Conservation (phyloP, 2,797 vertebrate species). For the Cuniculus paca region DNA sequence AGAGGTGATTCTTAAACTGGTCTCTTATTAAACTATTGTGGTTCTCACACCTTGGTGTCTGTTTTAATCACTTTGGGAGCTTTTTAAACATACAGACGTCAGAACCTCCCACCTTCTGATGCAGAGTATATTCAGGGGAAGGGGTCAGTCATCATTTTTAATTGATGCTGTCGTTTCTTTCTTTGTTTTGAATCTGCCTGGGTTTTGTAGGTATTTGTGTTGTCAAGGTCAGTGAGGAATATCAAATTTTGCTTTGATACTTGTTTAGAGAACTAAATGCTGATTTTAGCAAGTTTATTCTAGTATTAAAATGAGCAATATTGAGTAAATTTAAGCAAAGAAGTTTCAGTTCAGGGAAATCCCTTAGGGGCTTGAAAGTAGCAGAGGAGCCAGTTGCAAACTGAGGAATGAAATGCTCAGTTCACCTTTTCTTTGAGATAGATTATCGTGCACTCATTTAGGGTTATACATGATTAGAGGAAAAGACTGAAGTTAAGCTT, state of each 20-base stretch:
- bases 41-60: neutral
- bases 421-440: neutral
- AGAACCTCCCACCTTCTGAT: neutral
- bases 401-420: neutral
- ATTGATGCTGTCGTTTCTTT: neutral
- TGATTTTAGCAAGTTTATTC: neutral
- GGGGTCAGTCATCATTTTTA: neutral
- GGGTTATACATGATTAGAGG: neutral
- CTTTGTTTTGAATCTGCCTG: neutral
- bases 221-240: neutral
- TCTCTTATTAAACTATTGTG: neutral
- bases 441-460: neutral
- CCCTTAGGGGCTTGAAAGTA: neutral
- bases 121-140: neutral
- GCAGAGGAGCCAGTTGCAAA: neutral
- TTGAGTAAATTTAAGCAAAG: neutral
- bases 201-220: conserved; percentile 15
- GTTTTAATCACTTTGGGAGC: neutral
- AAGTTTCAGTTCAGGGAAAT: neutral
- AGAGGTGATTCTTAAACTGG: neutral
- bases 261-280: neutral
- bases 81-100: neutral
- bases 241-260: conserved; percentile 22
- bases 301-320: neutral
- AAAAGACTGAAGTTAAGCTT: neutral